Evolutionary conservation across 2,113 vertebrate genomes (phyloP).

Genomic region (Odontophorus gujanensis): DNA sequence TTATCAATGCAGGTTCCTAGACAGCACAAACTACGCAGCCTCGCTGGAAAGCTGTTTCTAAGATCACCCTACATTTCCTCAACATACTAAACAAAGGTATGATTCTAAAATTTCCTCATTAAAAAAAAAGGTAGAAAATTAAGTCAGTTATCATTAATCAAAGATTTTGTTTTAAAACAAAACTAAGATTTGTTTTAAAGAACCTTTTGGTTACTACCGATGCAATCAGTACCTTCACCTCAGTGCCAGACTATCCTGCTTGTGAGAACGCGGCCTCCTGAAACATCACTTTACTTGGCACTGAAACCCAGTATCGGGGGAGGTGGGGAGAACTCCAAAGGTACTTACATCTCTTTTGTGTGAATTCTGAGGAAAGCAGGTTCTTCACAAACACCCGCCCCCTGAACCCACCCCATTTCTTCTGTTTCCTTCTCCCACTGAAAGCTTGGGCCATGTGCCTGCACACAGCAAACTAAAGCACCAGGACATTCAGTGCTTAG

Average conservation of each 20-base stretch:
- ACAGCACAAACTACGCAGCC: background rate
- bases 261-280: background rate
- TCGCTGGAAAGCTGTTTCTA: background rate
- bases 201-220: background rate
- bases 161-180: no score
- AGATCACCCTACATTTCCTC: background rate
- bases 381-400: background rate
- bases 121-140: background rate
- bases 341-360: background rate
- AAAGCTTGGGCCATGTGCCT: background rate
- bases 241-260: background rate
- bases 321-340: background rate
- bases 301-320: background rate
- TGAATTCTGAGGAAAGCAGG: background rate
- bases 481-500: accelerated
- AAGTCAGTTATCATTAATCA: background rate
- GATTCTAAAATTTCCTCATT: background rate
- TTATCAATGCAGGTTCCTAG: background rate
- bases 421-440: background rate
- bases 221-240: background rate
- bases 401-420: background rate
- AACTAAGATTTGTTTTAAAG: background rate
- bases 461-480: background rate
- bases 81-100: background rate
- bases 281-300: background rate